Evolutionary conservation across 2,797 vertebrate genomes (phyloP).

Genomic region (Malurus splendens): DNA sequence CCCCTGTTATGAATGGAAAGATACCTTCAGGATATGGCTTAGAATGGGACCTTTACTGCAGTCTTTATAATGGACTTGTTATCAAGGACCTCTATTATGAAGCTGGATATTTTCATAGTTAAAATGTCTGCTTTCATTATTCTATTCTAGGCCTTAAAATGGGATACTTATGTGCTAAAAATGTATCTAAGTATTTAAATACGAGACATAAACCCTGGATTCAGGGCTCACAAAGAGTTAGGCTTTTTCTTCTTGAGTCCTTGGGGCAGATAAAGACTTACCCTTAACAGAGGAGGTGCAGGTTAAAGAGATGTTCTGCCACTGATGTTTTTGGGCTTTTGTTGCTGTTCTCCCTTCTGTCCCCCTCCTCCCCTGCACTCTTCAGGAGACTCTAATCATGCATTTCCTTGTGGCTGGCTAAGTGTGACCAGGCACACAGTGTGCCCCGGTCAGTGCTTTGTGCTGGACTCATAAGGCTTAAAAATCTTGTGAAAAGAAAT

Average conservation of each 20-base stretch:
- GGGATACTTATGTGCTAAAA: not conserved
- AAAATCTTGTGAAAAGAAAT: not conserved
- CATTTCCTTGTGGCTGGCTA: not conserved
- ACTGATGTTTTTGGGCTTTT: rapidly evolving
- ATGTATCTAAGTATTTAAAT: not conserved
- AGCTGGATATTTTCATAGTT: not conserved
- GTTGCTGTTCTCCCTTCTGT: not conserved
- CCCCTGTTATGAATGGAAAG: not conserved
- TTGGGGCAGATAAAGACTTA: not conserved
- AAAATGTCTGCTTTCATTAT: not conserved
- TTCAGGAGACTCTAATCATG: not conserved
- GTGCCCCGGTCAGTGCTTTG: not conserved
- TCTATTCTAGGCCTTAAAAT: not conserved
- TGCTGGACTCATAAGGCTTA: not conserved
- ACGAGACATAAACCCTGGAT: not conserved
- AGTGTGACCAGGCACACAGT: not conserved
- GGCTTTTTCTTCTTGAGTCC: not conserved
- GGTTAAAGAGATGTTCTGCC: not conserved
- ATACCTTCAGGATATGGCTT: not conserved
- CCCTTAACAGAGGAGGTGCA: not conserved
- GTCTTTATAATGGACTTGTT: not conserved
- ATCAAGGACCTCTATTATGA: not conserved
- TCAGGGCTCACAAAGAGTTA: not conserved
- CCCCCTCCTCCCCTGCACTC: rapidly evolving
- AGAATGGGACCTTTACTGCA: not conserved